These are phyloP conservation scores for Pomacea maculata DNA, from an alignment of 1,140 invertebrate species.

Conservation along the genomic window DNA sequence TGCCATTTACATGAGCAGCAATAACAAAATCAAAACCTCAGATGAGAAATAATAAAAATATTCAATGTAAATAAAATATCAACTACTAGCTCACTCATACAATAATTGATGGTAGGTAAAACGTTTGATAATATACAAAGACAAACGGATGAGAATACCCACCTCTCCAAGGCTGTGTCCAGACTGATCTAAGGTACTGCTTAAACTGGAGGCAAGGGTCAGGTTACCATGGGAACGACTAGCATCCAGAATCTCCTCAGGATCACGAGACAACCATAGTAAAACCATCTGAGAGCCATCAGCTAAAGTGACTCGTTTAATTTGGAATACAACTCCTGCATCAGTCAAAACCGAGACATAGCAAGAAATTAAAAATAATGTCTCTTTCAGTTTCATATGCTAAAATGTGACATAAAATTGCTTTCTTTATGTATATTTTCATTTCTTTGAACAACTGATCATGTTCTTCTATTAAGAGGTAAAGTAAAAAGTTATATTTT, in stretches of 20 bases:
- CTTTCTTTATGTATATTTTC: too few species aligned
- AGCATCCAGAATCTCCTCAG: slow-evolving; percentile 63
- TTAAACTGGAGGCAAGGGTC: slow-evolving; percentile 67
- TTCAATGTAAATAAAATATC: too few species aligned
- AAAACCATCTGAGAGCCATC: slow-evolving; percentile 65
- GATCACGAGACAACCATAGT: slow-evolving; percentile 70
- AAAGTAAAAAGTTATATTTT: neutral
- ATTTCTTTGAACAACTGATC: too few species aligned
- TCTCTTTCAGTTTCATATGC: neutral
- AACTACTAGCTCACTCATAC: too few species aligned
- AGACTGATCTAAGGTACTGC: slow-evolving; percentile 64
- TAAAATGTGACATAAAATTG: neutral
- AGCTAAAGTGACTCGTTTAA: slow-evolving; percentile 61
- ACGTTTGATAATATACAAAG: too few species aligned
- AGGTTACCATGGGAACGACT: slow-evolving; percentile 57
- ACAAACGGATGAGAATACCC: neutral
- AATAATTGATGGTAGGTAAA: too few species aligned
- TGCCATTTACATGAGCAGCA: too few species aligned
- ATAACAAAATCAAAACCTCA: too few species aligned
- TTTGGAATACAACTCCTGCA: slow-evolving; percentile 64
- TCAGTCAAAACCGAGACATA: slow-evolving; percentile 6
- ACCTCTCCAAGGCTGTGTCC: slow-evolving; percentile 61
- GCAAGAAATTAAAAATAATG: neutral
- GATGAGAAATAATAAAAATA: too few species aligned
- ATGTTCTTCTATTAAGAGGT: too few species aligned